Evolutionary conservation across 2,797 vertebrate species (phyloP).

Genomic region (Atherinosoma microstoma): DNA sequence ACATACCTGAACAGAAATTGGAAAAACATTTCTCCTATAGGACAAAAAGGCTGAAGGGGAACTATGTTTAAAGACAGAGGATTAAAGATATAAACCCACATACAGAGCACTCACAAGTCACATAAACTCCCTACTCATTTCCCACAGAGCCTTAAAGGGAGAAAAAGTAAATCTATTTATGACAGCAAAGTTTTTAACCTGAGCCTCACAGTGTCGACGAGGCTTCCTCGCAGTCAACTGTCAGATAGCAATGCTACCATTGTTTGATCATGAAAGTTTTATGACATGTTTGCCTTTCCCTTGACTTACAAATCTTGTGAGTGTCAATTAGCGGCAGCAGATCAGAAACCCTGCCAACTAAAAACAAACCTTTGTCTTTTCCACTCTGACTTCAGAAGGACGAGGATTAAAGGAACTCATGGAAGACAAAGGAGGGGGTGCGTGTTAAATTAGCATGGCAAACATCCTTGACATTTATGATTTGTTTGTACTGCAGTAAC

Average conservation of each 20-base stretch:
- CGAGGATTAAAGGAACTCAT: slow-evolving; percentile 59
- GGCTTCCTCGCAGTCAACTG: slow-evolving; percentile 50
- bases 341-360: slow-evolving; percentile 66
- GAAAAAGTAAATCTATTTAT: slow-evolving; percentile 43
- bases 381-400: slow-evolving; percentile 56
- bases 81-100: slow-evolving; percentile 45
- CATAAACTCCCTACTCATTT: slow-evolving; percentile 7
- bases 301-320: slow-evolving; percentile 63
- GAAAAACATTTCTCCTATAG: slow-evolving; percentile 22
- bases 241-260: slow-evolving; percentile 41
- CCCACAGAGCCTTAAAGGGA: slow-evolving; percentile 7
- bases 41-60: slow-evolving; percentile 30
- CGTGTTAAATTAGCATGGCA: slow-evolving; percentile 61
- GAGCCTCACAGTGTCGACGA: slow-evolving; percentile 12
- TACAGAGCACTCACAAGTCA: slow-evolving; percentile 3
- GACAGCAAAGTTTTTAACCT: slow-evolving; percentile 50
- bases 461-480: slow-evolving; percentile 63
- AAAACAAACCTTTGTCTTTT: slow-evolving; percentile 74
- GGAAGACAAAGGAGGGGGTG: slow-evolving; percentile 54
- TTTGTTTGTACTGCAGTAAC: slow-evolving; percentile 59
- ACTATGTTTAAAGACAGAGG: slow-evolving; percentile 44
- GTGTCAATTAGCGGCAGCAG: slow-evolving; percentile 75
- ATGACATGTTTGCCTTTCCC: slow-evolving; percentile 66
- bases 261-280: slow-evolving; percentile 78
- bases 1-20: slow-evolving; percentile 4